These are phyloP conservation scores for Ploceus nigricollis DNA, from an alignment of 2,113 vertebrate genomes.

Conservation along the genomic window DNA sequence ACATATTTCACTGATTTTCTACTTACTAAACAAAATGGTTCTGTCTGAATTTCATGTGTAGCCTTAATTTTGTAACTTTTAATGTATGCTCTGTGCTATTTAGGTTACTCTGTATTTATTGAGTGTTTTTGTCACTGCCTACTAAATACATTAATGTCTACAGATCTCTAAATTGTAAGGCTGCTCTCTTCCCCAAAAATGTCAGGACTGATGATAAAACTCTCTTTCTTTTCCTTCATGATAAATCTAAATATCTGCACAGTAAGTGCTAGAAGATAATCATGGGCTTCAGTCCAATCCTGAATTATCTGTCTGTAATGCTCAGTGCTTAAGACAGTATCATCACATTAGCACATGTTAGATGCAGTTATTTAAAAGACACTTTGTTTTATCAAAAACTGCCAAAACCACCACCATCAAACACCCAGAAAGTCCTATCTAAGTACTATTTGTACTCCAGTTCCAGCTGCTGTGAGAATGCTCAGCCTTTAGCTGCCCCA, in stretches of 20 bases:
- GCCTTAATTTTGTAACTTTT: slow-evolving; percentile 49
- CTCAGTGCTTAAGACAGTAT: neutral
- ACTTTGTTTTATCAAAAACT: neutral
- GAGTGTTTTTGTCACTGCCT: slow-evolving; percentile 12
- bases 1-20: slow-evolving; percentile 55
- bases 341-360: fast-evolving
- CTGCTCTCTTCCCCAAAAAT: neutral
- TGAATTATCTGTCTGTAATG: neutral
- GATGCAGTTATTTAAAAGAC: neutral
- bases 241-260: neutral
- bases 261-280: neutral
- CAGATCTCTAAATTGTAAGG: neutral
- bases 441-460: fast-evolving
- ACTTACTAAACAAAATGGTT: slow-evolving; percentile 47
- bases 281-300: neutral
- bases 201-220: neutral
- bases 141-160: slow-evolving; percentile 8
- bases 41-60: neutral
- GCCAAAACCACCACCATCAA: neutral
- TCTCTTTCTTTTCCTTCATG: neutral
- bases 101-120: slow-evolving; percentile 31
- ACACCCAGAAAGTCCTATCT: neutral
- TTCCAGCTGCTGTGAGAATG: neutral
- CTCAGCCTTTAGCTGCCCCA: fast-evolving
- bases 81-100: neutral